Evolutionary conservation across 2,888 invertebrate species (phyloP).

Genomic region (Merodon equestris): DNA sequence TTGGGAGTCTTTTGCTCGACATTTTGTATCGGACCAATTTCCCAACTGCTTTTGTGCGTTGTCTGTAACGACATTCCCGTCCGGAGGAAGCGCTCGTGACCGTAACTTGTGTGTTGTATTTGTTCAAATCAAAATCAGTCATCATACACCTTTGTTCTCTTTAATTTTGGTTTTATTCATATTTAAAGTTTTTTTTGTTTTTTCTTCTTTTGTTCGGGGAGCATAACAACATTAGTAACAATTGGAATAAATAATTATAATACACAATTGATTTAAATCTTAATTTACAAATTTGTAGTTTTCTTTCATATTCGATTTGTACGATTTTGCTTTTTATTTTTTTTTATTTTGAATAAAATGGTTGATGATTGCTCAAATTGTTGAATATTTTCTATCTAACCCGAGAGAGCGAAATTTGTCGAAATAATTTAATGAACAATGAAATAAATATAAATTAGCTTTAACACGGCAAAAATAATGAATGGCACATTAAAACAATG

Average conservation of each 20-base stretch:
- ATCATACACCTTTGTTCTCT: constrained; percentile 15
- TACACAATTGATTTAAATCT: constrained; percentile 34
- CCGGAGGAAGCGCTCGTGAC: not conserved
- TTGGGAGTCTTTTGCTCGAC: too few relatives aligned
- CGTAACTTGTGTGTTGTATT: not conserved
- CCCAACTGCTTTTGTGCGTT: constrained; percentile 61
- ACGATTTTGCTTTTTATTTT: constrained; percentile 43
- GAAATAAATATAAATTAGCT: too few relatives aligned
- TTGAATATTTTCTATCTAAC: constrained; percentile 35
- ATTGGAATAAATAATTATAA: constrained; percentile 42
- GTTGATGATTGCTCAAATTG: constrained; percentile 19
- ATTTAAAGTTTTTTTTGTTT: constrained; percentile 27
- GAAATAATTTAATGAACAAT: too few relatives aligned
- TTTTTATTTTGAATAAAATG: constrained; percentile 9
- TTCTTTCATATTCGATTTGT: constrained; percentile 36
- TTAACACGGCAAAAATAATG: too few relatives aligned
- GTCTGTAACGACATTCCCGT: not conserved
- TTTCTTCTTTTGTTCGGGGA: constrained; percentile 25
- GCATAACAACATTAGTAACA: constrained; percentile 52
- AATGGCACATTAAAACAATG: too few relatives aligned
- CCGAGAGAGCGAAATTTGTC: too few relatives aligned
- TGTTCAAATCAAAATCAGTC: constrained; percentile 9
- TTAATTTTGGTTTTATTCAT: constrained; percentile 28
- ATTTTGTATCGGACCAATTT: constrained; percentile 28
- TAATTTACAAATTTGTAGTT: constrained; percentile 30